Evolutionary conservation across 2,888 invertebrate genomes (phyloP), one percentile per base, ranked within the genome.

Genomic region (Cyrtodaria siliqua): DNA sequence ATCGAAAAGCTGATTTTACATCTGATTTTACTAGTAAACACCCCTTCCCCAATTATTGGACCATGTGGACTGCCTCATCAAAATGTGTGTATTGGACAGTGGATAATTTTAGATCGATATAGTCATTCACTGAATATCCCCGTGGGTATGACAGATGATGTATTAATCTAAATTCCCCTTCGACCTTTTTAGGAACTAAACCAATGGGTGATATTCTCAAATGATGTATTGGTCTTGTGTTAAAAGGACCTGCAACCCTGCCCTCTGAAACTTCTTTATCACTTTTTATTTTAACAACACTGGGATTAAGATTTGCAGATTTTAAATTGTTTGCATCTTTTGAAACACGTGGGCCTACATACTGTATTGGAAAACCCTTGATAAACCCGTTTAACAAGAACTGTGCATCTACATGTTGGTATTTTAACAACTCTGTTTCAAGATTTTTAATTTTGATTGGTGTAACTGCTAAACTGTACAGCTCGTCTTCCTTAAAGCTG

Each of bases 121-220:
- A 55, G 29, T 79, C 70, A 12, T n/a, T n/a, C n/a, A 61, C 69
- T 14, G 14, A 20, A 16, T 63, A 55, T 20, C 6, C 12, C 0
- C n/a, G n/a, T n/a, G 78, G 70, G 29, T 56, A 70, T 16, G 73
- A 74, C 9, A 79, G 20, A 49, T 79, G 73, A 42, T 74, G 78
- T n/a, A 79, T 79, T 2, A 72, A 1, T 18, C 72, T 14, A 50
- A 42, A 77, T 59, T 67, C 67, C 2, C 68, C 68, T 33, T 47
- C 50, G 14, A 44, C 40, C 29, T 73, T 69, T 50, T 74, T 79
- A 0, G 78, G 66, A 8, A 70, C 73, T 8, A 78, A 50, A 56
- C 72, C 78, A 3, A 78, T 55, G 0, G 78, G 73, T 9, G 73
- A 75, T n/a, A 71, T 63, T 23, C 60, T 57, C 24, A 75, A 49